Evolutionary conservation across 2,797 vertebrate species (phyloP).

Genomic region (Oreortyx pictus): DNA sequence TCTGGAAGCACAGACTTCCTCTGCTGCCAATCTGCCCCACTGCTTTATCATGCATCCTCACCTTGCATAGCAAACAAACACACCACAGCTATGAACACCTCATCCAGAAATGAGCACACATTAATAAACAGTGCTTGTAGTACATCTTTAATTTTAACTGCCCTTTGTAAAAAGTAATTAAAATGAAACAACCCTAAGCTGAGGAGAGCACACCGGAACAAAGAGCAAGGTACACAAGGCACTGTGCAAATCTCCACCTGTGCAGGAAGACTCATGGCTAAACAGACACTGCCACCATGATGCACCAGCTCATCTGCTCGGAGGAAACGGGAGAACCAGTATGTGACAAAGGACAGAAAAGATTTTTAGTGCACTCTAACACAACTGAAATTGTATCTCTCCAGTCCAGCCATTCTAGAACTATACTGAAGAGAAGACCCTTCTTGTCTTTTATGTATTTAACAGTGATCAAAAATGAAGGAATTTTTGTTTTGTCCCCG

Average conservation of each 20-base stretch:
- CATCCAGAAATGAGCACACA: not conserved
- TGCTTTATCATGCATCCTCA: not conserved
- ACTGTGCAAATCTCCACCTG: not conserved
- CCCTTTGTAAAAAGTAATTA: not conserved
- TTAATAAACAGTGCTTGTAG: not conserved
- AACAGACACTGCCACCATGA: not conserved
- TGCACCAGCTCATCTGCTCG: not conserved
- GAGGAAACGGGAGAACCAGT: not conserved
- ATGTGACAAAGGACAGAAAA: not conserved
- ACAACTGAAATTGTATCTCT: not conserved
- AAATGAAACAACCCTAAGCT: not conserved
- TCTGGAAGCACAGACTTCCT: not conserved
- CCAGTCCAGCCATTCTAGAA: not conserved
- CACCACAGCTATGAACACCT: not conserved
- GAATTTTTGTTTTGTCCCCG: not conserved
- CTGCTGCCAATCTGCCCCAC: not conserved
- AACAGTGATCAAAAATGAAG: not conserved
- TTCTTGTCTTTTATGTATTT: not conserved
- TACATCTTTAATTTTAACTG: not conserved
- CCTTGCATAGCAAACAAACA: not conserved
- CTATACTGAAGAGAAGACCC: fast-evolving
- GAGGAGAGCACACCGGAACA: not conserved
- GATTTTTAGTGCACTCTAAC: not conserved
- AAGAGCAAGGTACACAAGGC: not conserved
- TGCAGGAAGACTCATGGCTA: not conserved